Evolutionary conservation across 2,797 vertebrate genomes (phyloP).

Genomic region (Natrix natrix): DNA sequence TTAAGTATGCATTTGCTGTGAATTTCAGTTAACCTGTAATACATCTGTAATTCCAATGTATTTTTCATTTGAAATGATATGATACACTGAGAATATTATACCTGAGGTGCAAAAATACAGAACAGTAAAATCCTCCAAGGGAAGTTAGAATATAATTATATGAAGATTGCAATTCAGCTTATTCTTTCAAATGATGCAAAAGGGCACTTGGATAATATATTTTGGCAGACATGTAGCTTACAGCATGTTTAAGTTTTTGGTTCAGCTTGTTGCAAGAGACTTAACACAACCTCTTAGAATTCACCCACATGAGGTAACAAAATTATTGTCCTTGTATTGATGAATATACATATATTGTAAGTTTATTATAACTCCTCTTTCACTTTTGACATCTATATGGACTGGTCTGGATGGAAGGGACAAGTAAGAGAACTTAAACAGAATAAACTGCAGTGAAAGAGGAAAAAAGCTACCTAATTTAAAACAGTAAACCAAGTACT

Average conservation of each 20-base stretch:
- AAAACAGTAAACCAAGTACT: neutral
- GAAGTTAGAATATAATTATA: neutral
- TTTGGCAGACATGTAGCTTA: neutral
- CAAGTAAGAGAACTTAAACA: neutral
- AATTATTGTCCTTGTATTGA: neutral
- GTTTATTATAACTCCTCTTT: neutral
- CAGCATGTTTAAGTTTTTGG: neutral
- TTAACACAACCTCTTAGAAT: neutral
- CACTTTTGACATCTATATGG: neutral
- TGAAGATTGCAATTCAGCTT: neutral
- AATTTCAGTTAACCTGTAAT: neutral
- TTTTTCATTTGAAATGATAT: neutral
- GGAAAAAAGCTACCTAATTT: neutral
- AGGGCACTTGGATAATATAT: neutral
- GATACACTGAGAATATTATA: neutral
- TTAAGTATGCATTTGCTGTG: neutral
- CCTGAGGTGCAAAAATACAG: neutral
- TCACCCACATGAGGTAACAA: neutral
- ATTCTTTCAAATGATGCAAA: neutral
- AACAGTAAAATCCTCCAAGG: neutral
- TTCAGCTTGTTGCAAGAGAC: neutral
- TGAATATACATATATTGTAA: neutral
- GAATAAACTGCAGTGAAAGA: neutral
- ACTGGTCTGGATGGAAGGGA: neutral
- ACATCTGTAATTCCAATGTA: neutral